Evolutionary conservation across 2,888 invertebrate genomes (phyloP), one percentile per base, ranked within the genome.

Genomic region (Protula sp.): DNA sequence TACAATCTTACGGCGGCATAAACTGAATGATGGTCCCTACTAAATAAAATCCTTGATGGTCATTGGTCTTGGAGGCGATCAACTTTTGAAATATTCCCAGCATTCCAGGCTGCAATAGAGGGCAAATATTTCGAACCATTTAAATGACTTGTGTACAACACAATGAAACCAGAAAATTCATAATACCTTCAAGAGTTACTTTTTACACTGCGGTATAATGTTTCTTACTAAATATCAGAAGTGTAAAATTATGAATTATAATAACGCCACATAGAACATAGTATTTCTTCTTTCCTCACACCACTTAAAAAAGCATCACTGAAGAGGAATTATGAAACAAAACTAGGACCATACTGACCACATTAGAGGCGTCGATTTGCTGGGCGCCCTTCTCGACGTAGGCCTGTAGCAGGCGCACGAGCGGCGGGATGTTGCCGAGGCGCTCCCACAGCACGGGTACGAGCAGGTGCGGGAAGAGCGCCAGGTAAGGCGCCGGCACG

Each of bases 11-110:
- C 87, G 85, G 84, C 65, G 92, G 89, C 74, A 93, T 88, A 75
- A 90, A 86, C 75, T 88, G 88, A 51, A 98, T 85, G 72, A 99
- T 86, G 52, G 87, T 87, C 76, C 92, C 91, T 68, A 99, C 86
- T 9, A 99, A 84, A 74, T 90, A 87, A 81, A 99, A 97, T 3
- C 97, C 98, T 81, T 98, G 94, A 74, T 94, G 94, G 80, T 99
- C 98, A 76, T 97, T 92, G 0, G 88, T 85, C 82, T 94, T 95
- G 0, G 95, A 95, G 0, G 94, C 91, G 65, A 98, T 91, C 74
- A 99, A 84, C 81, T 98, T 95, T 80, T 98, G 97, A 82, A 95
- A 98, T 5, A 97, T 90, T 1, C 97, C 98, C 51, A 99, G 83
- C 70, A 95, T 66, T 14, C 81, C 82, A 69, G 73, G 74, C 82